Evolutionary conservation across 2,797 vertebrate species (phyloP), one percentile per base, ranked within the genome.

Genomic region (Myoxocephalus aenaeus): DNA sequence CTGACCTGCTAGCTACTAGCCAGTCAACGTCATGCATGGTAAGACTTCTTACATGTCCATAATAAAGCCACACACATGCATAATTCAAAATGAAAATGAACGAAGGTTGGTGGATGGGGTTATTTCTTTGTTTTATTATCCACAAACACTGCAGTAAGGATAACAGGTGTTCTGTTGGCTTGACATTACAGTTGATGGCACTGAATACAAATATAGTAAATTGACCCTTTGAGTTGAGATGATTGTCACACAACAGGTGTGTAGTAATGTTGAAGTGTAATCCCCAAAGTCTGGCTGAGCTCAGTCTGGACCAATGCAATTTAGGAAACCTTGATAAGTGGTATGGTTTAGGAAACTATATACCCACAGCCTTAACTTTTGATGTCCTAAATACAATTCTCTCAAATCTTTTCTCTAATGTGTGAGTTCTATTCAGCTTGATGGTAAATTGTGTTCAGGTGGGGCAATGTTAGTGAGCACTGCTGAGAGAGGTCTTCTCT

Each of bases 371-470:
- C 27, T 27, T 4, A 20, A 20, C 13, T 3, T 62, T 14, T 7
- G 46, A 9, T 65, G 15, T 29, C 14, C 59, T n/a, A 3, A 20
- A 44, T 18, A 42, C 40, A 56, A 25, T 27, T 65, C 42, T 44
- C 17, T 75, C 27, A 65, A 36, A 75, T 59, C 29, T 25, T 44
- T 63, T 62, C 67, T 66, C 6, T 17, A 50, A 80, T 64, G 75
- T 83, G 84, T 80, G 56, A 84, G 67, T 44, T 64, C 25, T 62
- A 0, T 34, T 75, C 22, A 77, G 14, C 11, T 13, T 13, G 58
- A 59, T 46, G 63, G 20, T 87, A 79, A 87, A 86, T 83, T 70
- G 59, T 77, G 57, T 67, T 82, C 90, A 91, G 88, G 86, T 89
- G 86, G 76, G 87, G 89, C 83, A 78, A 70, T 6, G 65, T 80